These are phyloP conservation scores for Pionites leucogaster DNA, from an alignment of 2,113 vertebrate genomes.

Conservation along the genomic window DNA sequence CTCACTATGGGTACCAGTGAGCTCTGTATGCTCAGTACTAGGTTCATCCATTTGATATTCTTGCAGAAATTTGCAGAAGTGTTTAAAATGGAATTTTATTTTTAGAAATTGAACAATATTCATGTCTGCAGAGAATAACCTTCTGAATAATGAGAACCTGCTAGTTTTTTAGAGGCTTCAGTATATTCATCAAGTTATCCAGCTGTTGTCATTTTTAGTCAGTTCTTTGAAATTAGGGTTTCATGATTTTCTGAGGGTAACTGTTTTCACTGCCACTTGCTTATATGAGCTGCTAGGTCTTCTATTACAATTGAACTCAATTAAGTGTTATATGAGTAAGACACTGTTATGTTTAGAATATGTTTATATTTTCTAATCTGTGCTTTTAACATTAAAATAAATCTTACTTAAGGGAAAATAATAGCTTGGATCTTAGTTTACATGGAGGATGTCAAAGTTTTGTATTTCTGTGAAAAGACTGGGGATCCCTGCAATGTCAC, in stretches of 20 bases:
- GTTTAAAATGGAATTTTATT: background rate
- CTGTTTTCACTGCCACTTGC: background rate
- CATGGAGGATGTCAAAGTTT: rapidly evolving
- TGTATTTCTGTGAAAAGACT: background rate
- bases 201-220: background rate
- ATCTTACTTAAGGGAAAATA: background rate
- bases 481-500: rapidly evolving
- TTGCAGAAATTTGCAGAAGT: background rate
- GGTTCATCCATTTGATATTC: background rate
- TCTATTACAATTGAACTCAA: background rate
- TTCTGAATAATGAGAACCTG: background rate
- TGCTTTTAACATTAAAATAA: background rate
- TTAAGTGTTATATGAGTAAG: background rate
- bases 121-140: background rate
- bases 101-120: slow-evolving; percentile 1
- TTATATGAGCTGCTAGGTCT: background rate
- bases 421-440: background rate
- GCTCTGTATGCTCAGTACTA: background rate
- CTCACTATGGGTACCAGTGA: background rate
- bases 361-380: background rate
- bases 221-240: background rate
- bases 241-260: background rate
- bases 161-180: background rate
- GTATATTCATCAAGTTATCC: background rate
- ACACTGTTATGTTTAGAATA: background rate